Evolutionary conservation across 2,888 invertebrate genomes (phyloP), one percentile per base, ranked within the genome.

Genomic region (Tholera decimalis): DNA sequence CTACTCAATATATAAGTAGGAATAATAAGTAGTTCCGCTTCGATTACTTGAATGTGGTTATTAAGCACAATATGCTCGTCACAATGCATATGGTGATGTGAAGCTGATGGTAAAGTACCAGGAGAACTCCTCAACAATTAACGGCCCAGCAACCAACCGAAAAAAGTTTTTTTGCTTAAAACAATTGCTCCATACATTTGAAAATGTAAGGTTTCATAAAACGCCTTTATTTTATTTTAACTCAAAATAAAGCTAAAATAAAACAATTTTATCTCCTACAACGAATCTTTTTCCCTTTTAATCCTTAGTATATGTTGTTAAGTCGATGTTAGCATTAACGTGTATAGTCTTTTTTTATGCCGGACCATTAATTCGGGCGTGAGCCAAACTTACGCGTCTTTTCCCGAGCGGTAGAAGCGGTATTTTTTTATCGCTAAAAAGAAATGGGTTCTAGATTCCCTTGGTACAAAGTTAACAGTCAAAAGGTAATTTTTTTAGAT

Each of bases 301-400:
- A 61, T 39, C 56, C 18, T 46, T 8, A n/a, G 30, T 64, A 58
- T 59, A 63, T 63, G 73, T 65, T 66, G 65, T 67, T 39, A 68
- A 78, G 62, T 64, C 57, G 47, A 73, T 67, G 75, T 68, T 65
- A 46, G 51, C 50, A 28, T 53, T 55, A 61, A 68, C 64, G 39
- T 9, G 53, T 60, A 67, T 77, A 77, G 80, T 79, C 69, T 62
- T 68, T 68, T 77, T 80, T 70, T 70, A 70, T 49, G 67, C 44
- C 53, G 62, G 18, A 37, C 62, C 63, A 51, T 80, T 75, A 68
- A 80, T 57, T 55, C 60, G 33, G 75, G 57, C 60, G 11, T 3
- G 13, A 49, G 13, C 30, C 63, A 30, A 53, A 46, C 44, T 66
- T 39, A 77, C 56, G 35, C 53, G 57, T 13, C 30, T 53, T 54